Base-by-base conservation (phyloP, 2,888 invertebrate species). In the Clanis bilineata region DNA sequence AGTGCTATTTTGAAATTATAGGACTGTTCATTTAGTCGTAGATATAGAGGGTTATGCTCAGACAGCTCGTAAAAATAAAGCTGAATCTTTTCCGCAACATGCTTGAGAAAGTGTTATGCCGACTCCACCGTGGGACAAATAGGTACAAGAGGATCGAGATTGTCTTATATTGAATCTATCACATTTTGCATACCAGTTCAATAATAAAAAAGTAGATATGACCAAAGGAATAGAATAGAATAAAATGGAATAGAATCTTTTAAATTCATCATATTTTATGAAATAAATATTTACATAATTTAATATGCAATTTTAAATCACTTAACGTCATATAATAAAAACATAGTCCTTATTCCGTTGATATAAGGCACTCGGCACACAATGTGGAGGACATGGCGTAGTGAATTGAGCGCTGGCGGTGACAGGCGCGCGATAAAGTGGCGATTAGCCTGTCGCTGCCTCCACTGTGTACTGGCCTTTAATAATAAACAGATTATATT, bases 371-470 rank as follows among this genome's bases (percentile, higher is more conserved):
- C 38, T 55, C 38, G n/a, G 39, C 12, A 21, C 25, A 39, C 44
- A 28, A 43, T 55, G 22, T 38, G 28, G 54, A 54, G 36, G 36
- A 36, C 44, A 45, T 36, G 45, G 54, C 23, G 55, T 56, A 41
- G 56, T 47, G 28, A 41, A 39, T 51, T 47, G 39, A n/a, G 39
- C 64, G 64, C 81, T 86, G 86, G 65, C 65, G 73, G 57, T 84
- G 87, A 86, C 86, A 87, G 84, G 64, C 67, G 62, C 39, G 73
- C 82, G 86, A 85, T 85, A 79, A 79, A 84, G 86, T 84, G 84
- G 74, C 82, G 86, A 86, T 87, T 86, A 85, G 87, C 86, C 86
- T 74, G 80, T 80, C 83, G 81, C 86, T 79, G 86, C 82, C 84
- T 72, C 67, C 71, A 66, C 69, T 71, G 76, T 76, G 56, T 72